Base-by-base conservation (phyloP, 2,797 vertebrate genomes). In the Periparus ater region DNA sequence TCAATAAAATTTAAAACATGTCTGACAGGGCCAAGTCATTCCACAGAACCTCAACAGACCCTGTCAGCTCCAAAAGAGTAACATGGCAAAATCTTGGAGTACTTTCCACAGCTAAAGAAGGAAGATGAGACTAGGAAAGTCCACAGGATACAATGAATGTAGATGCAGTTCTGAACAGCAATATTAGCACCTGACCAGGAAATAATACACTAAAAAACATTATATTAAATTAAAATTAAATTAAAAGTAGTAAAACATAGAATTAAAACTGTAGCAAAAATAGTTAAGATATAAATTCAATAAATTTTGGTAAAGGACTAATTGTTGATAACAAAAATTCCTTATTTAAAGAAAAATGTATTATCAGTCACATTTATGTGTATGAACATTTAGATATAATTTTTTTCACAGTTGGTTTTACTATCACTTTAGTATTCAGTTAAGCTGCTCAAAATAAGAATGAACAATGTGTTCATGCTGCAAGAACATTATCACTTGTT, bases 1-100 rank as follows among this genome's bases (percentile, higher is more conserved):
- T 29, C 22, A 74, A 54, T 30, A 76, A 55, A 53, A 9, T 7
- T 9, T 48, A 68, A 77, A 75, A 5, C 0, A 0, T 8, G 6
- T 27, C 36, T 83, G 27, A 70, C 1, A 7, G 9, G 4, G 4
- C 2, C 21, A 83, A n/a, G 15, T 62, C 18, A 40, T 51, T 85
- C 44, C 77, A 25, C 29, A 55, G 45, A 76, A 70, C 17, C 22
- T 66, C 55, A 68, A 25, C 12, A 66, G 16, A 66, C 10, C 11
- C 27, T 42, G 22, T 8, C 36, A 65, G 8, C 47, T 54, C 72
- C 44, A 53, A 26, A 74, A 66, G 32, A 65, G 21, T 9, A 54
- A 20, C 0, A 0, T 27, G n/a, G 36, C 19, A 88, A 89, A 81
- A 47, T 29, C 44, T 54, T 51, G n/a, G 18, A 40, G 27, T 30